Evolutionary conservation across 2,113 vertebrate species (phyloP).

Genomic region (Thamnophis sirtalis): DNA sequence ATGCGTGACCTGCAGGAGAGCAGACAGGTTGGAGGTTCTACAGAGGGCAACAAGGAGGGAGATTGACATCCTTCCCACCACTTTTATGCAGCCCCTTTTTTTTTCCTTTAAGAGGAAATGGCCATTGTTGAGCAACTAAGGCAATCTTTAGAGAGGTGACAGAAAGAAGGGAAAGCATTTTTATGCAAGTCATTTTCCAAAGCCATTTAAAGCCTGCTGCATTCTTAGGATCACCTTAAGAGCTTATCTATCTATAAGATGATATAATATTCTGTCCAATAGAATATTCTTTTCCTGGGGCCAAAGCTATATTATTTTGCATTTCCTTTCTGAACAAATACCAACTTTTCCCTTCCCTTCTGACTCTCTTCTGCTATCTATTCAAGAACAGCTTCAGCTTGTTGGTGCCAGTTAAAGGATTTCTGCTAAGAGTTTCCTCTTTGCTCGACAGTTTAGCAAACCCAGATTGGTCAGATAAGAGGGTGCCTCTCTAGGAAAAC

Average conservation of each 20-base stretch:
- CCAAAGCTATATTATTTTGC: not conserved
- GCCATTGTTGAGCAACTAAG: not conserved
- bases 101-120: not conserved
- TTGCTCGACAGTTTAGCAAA: not conserved
- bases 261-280: not conserved
- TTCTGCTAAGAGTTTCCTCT: not conserved
- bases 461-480: not conserved
- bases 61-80: too few species aligned
- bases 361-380: not conserved
- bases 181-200: not conserved
- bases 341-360: not conserved
- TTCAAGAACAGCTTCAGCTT: not conserved
- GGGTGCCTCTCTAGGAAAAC: not conserved
- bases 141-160: not conserved
- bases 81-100: not conserved
- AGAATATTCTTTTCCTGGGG: not conserved
- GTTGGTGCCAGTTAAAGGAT: not conserved
- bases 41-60: not conserved
- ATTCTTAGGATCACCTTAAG: not conserved
- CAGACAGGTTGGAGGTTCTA: not conserved
- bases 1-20: not conserved
- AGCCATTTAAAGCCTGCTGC: not conserved
- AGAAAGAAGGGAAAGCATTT: not conserved
- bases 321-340: not conserved
- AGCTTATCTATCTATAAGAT: not conserved